Evolutionary conservation across 2,888 invertebrate genomes (phyloP).

Genomic region (Pseudococcus viburni): DNA sequence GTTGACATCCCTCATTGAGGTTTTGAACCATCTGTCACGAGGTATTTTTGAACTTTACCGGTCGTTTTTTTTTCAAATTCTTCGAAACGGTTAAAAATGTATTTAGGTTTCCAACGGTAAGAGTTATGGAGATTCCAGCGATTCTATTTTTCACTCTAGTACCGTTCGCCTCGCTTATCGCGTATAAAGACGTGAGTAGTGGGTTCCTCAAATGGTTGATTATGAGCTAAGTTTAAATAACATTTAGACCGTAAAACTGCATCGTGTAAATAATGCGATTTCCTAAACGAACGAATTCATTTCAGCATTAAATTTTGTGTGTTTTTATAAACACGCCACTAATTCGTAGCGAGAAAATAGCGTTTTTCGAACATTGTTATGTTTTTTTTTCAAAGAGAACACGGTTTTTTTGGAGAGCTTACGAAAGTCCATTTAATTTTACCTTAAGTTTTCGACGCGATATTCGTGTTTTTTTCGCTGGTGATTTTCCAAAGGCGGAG

Average conservation of each 20-base stretch:
- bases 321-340: neutral
- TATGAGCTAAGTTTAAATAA: neutral
- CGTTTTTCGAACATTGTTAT: neutral
- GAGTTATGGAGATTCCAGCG: neutral
- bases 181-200: neutral
- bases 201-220: neutral
- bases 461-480: neutral
- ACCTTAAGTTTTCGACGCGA: neutral
- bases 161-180: neutral
- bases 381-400: neutral
- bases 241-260: conserved; percentile 22
- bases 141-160: conserved; percentile 22
- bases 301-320: neutral
- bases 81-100: neutral
- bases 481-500: conserved; percentile 5
- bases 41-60: conserved; percentile 6
- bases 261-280: conserved; percentile 1
- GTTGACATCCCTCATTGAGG: conserved; percentile 2
- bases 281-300: conserved; percentile 10
- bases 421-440: neutral
- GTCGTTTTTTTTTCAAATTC: neutral
- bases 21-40: neutral
- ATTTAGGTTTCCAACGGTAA: neutral
- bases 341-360: neutral
- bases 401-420: neutral